Conservation (phyloP, 2,888 invertebrate species). For the Drosophila stalkeri region DNA sequence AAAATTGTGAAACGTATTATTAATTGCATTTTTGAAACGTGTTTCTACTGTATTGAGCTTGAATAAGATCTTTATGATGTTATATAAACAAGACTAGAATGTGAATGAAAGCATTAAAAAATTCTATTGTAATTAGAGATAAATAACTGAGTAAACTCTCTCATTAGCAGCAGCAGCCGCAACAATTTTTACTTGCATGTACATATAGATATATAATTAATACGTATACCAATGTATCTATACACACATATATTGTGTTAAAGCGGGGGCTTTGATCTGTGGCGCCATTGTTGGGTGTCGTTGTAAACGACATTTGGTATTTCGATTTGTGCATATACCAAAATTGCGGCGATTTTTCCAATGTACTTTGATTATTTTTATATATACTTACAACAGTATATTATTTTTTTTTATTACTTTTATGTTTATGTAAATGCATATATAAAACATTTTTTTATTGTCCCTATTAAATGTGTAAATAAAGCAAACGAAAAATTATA, state of each 20-base stretch:
- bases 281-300: slow-evolving; percentile 29
- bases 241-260: slow-evolving; percentile 10
- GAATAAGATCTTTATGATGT: slow-evolving; percentile 14
- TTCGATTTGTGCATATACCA: slow-evolving; percentile 38
- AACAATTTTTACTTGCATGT: slow-evolving; percentile 20
- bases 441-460: slow-evolving; percentile 29
- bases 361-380: slow-evolving; percentile 48
- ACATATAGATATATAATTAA: slow-evolving; percentile 9
- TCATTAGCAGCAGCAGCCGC: slow-evolving; percentile 5
- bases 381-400: slow-evolving; percentile 35
- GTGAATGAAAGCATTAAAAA: slow-evolving; percentile 1
- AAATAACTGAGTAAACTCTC: slow-evolving; percentile 25
- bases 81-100: slow-evolving; percentile 4
- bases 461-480: slow-evolving; percentile 58
- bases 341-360: slow-evolving; percentile 43
- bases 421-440: slow-evolving; percentile 23
- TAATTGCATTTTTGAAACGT: slow-evolving; percentile 31
- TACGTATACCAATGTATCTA: slow-evolving; percentile 4
- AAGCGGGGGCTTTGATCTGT: slow-evolving; percentile 12
- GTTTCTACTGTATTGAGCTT: slow-evolving; percentile 62
- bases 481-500: slow-evolving; percentile 49
- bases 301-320: slow-evolving; percentile 53
- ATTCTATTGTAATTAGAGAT: slow-evolving; percentile 4
- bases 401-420: slow-evolving; percentile 24
- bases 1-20: background rate